Conservation (phyloP, 2,113 vertebrate genomes). For the Pedionomus torquatus region DNA sequence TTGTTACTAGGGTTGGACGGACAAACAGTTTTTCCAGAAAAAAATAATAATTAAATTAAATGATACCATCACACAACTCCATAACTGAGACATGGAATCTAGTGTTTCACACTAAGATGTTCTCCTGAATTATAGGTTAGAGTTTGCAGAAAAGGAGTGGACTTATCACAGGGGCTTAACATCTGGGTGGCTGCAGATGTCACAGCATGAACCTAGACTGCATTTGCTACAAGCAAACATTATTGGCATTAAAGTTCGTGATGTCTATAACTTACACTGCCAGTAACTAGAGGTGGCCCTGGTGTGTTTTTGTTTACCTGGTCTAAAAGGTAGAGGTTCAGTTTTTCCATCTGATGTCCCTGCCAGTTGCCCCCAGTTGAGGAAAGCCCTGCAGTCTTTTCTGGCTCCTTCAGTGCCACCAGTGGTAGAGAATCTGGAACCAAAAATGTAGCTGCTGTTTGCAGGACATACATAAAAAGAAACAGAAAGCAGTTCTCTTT, state of each 20-base stretch:
- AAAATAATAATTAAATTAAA: background rate
- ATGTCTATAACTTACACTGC: background rate
- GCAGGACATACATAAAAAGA: background rate
- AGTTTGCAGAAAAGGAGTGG: background rate
- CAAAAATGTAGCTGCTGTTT: background rate
- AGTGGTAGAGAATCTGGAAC: background rate
- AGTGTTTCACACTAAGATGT: background rate
- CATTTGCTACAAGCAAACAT: background rate
- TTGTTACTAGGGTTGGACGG: background rate
- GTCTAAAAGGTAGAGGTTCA: background rate
- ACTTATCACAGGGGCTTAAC: background rate
- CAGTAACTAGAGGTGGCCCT: background rate
- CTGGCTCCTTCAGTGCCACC: background rate
- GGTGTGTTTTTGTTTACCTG: background rate
- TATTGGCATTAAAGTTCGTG: background rate
- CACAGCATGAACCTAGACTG: background rate
- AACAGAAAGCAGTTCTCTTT: background rate
- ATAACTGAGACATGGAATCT: background rate
- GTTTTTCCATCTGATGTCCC: background rate
- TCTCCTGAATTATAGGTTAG: background rate
- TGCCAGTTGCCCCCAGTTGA: background rate
- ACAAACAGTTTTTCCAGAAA: background rate
- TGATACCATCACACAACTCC: background rate
- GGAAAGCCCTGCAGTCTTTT: background rate
- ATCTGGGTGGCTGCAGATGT: background rate